Conservation (phyloP, 2,797 vertebrate genomes). For the Pteropus rufus region DNA sequence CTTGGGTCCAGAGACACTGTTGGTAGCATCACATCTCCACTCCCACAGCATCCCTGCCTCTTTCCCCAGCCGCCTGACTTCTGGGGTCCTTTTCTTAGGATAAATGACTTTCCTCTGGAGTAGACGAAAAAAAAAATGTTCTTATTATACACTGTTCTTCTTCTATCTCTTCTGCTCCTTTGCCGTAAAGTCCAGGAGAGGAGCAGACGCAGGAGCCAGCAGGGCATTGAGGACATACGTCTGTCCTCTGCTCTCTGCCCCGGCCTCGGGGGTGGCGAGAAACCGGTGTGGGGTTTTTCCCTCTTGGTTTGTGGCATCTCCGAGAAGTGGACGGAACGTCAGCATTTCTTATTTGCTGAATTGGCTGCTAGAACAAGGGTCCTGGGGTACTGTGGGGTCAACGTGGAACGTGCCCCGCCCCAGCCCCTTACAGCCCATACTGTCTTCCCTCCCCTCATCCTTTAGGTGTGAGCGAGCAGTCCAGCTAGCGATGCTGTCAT, state of each 20-base stretch:
- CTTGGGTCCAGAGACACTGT: fast-evolving
- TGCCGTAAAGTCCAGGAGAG: not conserved
- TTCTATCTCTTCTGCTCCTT: not conserved
- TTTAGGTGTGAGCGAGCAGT: not conserved
- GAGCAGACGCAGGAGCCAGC: not conserved
- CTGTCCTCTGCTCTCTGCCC: not conserved
- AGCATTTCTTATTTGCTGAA: not conserved
- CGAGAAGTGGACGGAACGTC: not conserved
- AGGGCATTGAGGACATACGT: not conserved
- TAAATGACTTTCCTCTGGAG: not conserved
- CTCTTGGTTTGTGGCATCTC: not conserved
- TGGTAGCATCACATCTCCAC: fast-evolving
- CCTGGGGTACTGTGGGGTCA: not conserved
- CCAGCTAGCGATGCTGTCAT: fast-evolving
- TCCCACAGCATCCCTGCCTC: not conserved
- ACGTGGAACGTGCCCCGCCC: not conserved
- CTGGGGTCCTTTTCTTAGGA: not conserved
- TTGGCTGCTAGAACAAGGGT: not conserved
- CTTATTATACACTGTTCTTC: not conserved
- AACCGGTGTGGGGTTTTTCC: not conserved
- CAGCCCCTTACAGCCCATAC: not conserved
- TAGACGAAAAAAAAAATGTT: not conserved
- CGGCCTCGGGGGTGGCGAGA: not conserved
- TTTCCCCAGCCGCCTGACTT: not conserved
- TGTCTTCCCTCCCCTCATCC: fast-evolving